Conservation (phyloP, 2,888 invertebrate genomes). For the Bruchidius siliquastri region DNA sequence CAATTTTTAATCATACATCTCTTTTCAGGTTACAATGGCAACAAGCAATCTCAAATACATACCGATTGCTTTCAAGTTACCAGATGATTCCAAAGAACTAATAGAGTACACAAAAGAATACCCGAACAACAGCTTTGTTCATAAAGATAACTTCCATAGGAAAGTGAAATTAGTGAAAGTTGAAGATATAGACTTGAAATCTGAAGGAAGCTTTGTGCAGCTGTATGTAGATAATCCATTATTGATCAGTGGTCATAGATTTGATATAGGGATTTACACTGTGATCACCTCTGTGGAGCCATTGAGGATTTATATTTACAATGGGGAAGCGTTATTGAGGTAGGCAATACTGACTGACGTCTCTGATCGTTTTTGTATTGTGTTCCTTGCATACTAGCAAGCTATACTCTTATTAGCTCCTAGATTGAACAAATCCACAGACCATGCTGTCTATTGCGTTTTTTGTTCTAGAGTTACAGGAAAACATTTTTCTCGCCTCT, state of each 20-base stretch:
- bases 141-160: conserved; percentile 89
- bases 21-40: conserved; percentile 53
- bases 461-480: too few species aligned
- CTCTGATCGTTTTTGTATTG: too few species aligned
- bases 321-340: conserved; percentile 80
- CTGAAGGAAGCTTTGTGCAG: conserved; percentile 79
- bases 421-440: too few species aligned
- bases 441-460: too few species aligned
- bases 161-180: conserved; percentile 72
- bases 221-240: conserved; percentile 85
- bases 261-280: conserved; percentile 94
- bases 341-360: conserved; percentile 35
- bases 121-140: conserved; percentile 74
- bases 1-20: not conserved
- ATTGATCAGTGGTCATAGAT: conserved; percentile 88
- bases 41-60: conserved; percentile 73
- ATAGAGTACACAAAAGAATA: conserved; percentile 62
- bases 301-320: conserved; percentile 81
- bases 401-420: too few species aligned
- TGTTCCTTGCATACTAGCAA: too few species aligned
- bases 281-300: conserved; percentile 88
- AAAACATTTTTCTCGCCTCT: too few species aligned
- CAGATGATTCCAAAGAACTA: conserved; percentile 67
- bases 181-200: conserved; percentile 67
- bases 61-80: conserved; percentile 84